Conservation (phyloP, 2,888 invertebrate genomes). For the Fabriciana adippe region DNA sequence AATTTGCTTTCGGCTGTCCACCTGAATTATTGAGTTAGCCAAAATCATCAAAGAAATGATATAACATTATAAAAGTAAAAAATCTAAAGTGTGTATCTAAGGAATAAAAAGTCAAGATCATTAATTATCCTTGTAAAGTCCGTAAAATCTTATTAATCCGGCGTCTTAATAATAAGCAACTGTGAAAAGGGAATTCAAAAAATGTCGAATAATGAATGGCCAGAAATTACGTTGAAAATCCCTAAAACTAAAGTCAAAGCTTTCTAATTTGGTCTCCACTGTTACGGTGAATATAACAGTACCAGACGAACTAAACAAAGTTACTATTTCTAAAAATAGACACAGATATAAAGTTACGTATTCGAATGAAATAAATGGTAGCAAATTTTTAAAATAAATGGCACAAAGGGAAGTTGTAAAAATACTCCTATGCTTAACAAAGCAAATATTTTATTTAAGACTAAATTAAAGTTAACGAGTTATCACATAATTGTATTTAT, state of each 20-base stretch:
- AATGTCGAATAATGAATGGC: slow-evolving; percentile 11
- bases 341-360: not conserved
- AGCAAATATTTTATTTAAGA: not conserved
- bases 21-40: no score
- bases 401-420: not conserved
- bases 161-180: slow-evolving; percentile 4
- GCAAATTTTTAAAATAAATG: not conserved
- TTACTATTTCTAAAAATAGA: not conserved
- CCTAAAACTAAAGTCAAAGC: slow-evolving; percentile 4
- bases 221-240: not conserved
- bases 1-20: no score
- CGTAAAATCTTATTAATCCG: slow-evolving; percentile 7
- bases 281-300: not conserved
- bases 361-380: not conserved
- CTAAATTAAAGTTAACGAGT: no score
- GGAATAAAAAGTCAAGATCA: not conserved
- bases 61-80: no score
- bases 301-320: not conserved
- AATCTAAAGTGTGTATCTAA: no score
- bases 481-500: no score
- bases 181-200: slow-evolving; percentile 6
- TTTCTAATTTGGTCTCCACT: slow-evolving; percentile 5
- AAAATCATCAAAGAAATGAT: no score
- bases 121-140: slow-evolving; percentile 2
- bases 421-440: not conserved